Evolutionary conservation across 2,888 invertebrate genomes (phyloP).

Genomic region (Pristionchus mayeri): DNA sequence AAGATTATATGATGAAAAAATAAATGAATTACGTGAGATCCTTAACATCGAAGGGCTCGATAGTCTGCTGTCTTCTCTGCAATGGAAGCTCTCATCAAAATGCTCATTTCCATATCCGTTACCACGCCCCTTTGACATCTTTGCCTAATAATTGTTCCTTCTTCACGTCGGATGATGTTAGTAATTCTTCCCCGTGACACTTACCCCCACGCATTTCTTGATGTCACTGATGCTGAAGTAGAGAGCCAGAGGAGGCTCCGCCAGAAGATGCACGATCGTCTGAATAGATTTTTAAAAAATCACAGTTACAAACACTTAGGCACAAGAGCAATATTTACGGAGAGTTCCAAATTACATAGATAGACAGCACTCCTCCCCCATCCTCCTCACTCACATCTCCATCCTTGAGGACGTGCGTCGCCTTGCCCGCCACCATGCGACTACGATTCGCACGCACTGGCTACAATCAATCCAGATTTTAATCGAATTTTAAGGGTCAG

Average conservation of each 20-base stretch:
- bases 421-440: not conserved
- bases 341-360: not conserved
- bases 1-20: not conserved
- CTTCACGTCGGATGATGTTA: too few species aligned
- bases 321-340: too few species aligned
- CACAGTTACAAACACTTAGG: too few species aligned
- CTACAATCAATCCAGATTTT: not conserved
- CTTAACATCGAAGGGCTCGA: not conserved
- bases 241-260: not conserved
- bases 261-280: constrained; percentile 11
- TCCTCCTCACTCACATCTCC: not conserved
- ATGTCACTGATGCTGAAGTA: not conserved
- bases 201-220: not conserved
- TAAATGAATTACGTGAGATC: not conserved
- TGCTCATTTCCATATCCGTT: not conserved
- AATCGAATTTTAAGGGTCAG: too few species aligned
- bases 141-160: too few species aligned
- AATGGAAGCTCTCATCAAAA: not conserved
- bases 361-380: not conserved
- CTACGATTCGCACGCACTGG: not conserved
- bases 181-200: not conserved
- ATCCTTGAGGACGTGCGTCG: not conserved
- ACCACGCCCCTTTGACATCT: not conserved
- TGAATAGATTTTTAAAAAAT: not conserved
- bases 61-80: not conserved